Base-by-base conservation (phyloP, 2,797 vertebrate genomes). In the Ctenopoma multispine region DNA sequence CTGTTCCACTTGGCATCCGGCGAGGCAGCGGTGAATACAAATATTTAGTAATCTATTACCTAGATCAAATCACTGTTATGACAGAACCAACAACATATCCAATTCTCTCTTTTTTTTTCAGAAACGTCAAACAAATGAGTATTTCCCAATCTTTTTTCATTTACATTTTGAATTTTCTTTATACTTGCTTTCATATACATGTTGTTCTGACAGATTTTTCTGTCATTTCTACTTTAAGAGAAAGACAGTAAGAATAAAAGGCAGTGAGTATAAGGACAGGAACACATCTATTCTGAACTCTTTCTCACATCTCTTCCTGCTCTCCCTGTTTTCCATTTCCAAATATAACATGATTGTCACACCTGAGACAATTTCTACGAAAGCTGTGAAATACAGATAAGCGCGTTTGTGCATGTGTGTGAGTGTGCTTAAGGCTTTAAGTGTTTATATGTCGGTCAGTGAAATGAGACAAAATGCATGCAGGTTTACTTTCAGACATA, bases 351-450 rank as follows among this genome's bases (percentile, higher is more conserved):
- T 0, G 20, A 75, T 75, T 82, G 83, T 83, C 79, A 85, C 82
- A 81, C 80, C 72, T 68, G 53, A 75, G 69, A 77, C 49, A 20
- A 62, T 70, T 80, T 76, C 69, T 41, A 58, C 4, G 9, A 80
- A 75, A 80, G 82, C 86, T 84, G 82, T 55, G 54, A 69, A 80
- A 70, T 27, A 24, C 65, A 81, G 81, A 85, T 78, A 77, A 82
- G 60, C 12, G 14, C 8, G 0, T n/a, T n/a, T 31, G 0, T 31
- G 56, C 55, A 57, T 72, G n/a, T 47, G 17, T 34, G 56, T 41
- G 46, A 43, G 53, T 50, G 34, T 34, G 49, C 46, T 14, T 21
- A 11, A 70, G 57, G 61, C 29, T 15, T 18, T 29, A 34, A 31
- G 44, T 66, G 64, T 46, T 56, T 59, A 41, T 70, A 44, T 54